phyloP scores from a whole-genome alignment of 2,113 vertebrate species.

The Blennius ocellaris region DNA sequence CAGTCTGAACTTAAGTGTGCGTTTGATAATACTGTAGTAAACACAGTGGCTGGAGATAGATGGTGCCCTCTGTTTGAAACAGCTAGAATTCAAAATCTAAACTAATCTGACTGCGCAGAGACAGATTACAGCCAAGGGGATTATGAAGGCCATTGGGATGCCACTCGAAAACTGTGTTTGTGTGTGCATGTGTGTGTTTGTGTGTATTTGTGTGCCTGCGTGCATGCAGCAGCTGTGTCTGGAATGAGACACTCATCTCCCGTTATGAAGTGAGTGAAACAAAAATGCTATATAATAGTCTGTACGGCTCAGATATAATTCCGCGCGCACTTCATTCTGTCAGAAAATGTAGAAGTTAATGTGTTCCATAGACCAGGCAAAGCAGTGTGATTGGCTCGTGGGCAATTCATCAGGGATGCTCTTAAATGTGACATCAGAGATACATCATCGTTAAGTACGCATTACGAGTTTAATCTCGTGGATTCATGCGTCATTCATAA shows the following conservation, averaged over 20 bases:
- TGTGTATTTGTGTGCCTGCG: constrained; percentile 18
- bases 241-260: constrained; percentile 24
- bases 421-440: constrained; percentile 66
- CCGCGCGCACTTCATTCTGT: constrained; percentile 18
- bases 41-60: constrained; percentile 21
- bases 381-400: constrained; percentile 41
- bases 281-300: constrained; percentile 31
- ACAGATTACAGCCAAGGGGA: constrained; percentile 77
- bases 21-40: neutral
- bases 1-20: neutral
- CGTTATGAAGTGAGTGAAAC: constrained; percentile 27
- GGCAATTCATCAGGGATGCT: constrained; percentile 46
- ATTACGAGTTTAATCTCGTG: constrained; percentile 54
- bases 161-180: constrained; percentile 32
- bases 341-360: constrained; percentile 34
- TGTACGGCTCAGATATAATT: constrained; percentile 36
- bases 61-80: constrained; percentile 48
- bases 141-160: constrained; percentile 72
- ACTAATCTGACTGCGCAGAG: constrained; percentile 74
- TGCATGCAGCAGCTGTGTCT: constrained; percentile 16
- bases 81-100: constrained; percentile 67
- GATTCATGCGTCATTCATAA: constrained; percentile 68
- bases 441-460: constrained; percentile 55
- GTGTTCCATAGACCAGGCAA: constrained; percentile 23
- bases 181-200: constrained; percentile 18